Evolutionary conservation across 1,140 invertebrate genomes (phyloP).

Genomic region (Cylas formicarius): DNA sequence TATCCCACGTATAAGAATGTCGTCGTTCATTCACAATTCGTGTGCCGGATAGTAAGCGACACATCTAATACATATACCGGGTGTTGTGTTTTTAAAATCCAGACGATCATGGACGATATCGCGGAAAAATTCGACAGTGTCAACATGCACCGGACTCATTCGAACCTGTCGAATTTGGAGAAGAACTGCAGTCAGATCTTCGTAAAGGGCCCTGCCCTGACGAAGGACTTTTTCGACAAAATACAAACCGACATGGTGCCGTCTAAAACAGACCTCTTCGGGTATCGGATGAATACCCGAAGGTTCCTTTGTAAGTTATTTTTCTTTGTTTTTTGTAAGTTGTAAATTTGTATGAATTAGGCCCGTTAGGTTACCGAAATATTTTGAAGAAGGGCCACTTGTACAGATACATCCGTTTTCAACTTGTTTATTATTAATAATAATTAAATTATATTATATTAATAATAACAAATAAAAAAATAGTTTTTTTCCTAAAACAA

Average conservation of each 20-base stretch:
- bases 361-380: too few species aligned
- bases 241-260: slow-evolving; percentile 27
- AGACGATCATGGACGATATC: too few species aligned
- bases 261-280: slow-evolving; percentile 27
- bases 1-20: too few species aligned
- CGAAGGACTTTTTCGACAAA: slow-evolving; percentile 32
- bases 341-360: too few species aligned
- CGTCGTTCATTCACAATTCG: too few species aligned
- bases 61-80: too few species aligned
- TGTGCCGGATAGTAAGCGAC: too few species aligned
- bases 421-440: background rate
- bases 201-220: slow-evolving; percentile 26
- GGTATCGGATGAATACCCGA: slow-evolving; percentile 25
- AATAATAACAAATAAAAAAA: background rate
- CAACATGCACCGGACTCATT: slow-evolving; percentile 1
- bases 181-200: slow-evolving; percentile 30
- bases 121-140: too few species aligned
- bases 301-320: slow-evolving; percentile 27
- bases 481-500: slow-evolving; percentile 5
- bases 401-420: background rate
- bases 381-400: too few species aligned
- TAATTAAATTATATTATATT: background rate
- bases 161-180: slow-evolving; percentile 20
- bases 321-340: background rate
- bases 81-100: too few species aligned